phyloP scores from a whole-genome alignment of 2,888 invertebrate species.

The Epinotia ramella region DNA sequence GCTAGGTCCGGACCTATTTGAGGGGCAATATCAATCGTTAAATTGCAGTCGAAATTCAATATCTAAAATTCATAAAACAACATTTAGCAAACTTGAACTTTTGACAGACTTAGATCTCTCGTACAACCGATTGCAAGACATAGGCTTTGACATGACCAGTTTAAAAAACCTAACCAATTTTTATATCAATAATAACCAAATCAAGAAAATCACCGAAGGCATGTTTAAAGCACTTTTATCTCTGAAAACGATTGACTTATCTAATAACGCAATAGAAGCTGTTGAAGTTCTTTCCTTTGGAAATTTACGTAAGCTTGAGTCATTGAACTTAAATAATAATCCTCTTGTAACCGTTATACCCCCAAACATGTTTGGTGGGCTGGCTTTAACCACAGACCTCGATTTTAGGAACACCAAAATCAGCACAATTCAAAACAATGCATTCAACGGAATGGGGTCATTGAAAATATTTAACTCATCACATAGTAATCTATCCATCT shows the following conservation, averaged over 20 bases:
- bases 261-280: conserved; percentile 21
- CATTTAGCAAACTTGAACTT: conserved; percentile 31
- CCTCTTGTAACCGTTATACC: conserved; percentile 23
- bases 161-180: conserved; percentile 28
- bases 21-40: conserved; percentile 4
- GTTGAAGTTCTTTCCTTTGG: conserved; percentile 27
- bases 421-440: conserved; percentile 14
- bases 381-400: conserved; percentile 9
- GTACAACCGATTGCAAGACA: conserved; percentile 21
- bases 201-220: conserved; percentile 17
- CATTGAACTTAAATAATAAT: conserved; percentile 28
- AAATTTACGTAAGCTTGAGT: conserved; percentile 16
- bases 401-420: conserved; percentile 31
- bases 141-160: conserved; percentile 22
- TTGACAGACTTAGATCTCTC: conserved; percentile 30
- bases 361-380: conserved; percentile 20
- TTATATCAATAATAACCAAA: conserved; percentile 19
- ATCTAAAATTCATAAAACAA: conserved; percentile 27
- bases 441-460: conserved; percentile 32
- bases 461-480: conserved; percentile 26
- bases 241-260: conserved; percentile 22
- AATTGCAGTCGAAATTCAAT: conserved; percentile 36
- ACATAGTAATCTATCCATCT: conserved; percentile 9
- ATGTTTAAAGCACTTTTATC: conserved; percentile 4
- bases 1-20: conserved; percentile 32